phyloP scores from a whole-genome alignment of 2,888 invertebrate genomes.

The Asteroscopus sphinx region DNA sequence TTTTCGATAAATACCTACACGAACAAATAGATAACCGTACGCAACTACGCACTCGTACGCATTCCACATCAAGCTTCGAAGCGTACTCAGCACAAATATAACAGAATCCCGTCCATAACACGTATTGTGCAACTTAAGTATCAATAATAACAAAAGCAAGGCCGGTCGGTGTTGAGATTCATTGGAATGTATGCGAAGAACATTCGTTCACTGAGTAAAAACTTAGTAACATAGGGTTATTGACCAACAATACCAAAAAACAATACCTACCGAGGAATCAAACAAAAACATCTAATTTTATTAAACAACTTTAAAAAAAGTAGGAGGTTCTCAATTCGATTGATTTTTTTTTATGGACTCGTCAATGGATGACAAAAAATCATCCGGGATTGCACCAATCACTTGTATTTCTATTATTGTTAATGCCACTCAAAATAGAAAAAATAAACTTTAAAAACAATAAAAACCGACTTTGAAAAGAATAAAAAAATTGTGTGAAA shows the following conservation, averaged over 20 bases:
- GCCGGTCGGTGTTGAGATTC: slow-evolving; percentile 46
- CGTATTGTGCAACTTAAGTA: slow-evolving; percentile 56
- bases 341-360: no score
- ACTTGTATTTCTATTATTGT: no score
- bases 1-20: slow-evolving; percentile 37
- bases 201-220: slow-evolving; percentile 33
- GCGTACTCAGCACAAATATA: slow-evolving; percentile 40
- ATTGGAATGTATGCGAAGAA: slow-evolving; percentile 51
- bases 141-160: slow-evolving; percentile 60
- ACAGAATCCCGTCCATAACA: slow-evolving; percentile 38
- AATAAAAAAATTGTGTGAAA: slow-evolving; percentile 3
- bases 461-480: slow-evolving; percentile 11
- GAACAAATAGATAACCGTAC: slow-evolving; percentile 34
- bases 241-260: slow-evolving; percentile 1
- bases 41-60: slow-evolving; percentile 35
- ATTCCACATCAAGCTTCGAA: slow-evolving; percentile 39
- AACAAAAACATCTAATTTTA: no score
- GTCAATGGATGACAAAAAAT: no score
- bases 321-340: no score
- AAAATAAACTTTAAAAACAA: no score
- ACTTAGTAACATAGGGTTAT: slow-evolving; percentile 25
- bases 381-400: no score
- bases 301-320: no score
- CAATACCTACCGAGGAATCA: not conserved
- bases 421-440: no score